These are phyloP conservation scores for Heliconius hewitsoni DNA, from an alignment of 1,140 invertebrate species.

Conservation along the genomic window DNA sequence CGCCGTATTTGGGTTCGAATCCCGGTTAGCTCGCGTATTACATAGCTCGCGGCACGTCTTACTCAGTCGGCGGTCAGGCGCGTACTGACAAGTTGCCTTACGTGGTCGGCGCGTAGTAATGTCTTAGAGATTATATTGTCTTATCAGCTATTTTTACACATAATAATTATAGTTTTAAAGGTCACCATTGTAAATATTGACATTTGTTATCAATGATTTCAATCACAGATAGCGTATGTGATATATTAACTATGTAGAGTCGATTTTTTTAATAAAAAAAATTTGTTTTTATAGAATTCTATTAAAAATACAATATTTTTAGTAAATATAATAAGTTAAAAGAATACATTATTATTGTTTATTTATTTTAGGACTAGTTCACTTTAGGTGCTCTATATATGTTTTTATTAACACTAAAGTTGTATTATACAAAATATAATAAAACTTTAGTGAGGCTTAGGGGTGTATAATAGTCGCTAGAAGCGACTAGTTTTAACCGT, in stretches of 20 bases:
- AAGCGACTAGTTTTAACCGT: too few relatives aligned
- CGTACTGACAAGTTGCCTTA: conserved; percentile 47
- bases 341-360: too few relatives aligned
- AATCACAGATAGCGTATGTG: not conserved
- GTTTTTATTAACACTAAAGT: too few relatives aligned
- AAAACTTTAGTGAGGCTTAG: not conserved
- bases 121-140: conserved; percentile 47
- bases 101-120: conserved; percentile 30
- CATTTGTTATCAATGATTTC: conserved; percentile 3
- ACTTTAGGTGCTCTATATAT: too few relatives aligned
- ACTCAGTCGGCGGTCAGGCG: conserved; percentile 29
- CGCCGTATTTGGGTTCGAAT: conserved; percentile 44
- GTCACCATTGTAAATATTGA: conserved; percentile 31
- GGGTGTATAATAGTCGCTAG: not conserved
- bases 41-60: conserved; percentile 46
- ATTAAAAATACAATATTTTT: too few relatives aligned
- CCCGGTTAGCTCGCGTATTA: conserved; percentile 31
- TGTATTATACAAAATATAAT: too few relatives aligned
- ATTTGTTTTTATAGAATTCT: not conserved
- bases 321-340: too few relatives aligned
- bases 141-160: conserved; percentile 53
- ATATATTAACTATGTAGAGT: not conserved
- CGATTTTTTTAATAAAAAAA: not conserved
- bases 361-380: too few relatives aligned
- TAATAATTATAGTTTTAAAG: conserved; percentile 28